phyloP scores from a whole-genome alignment of 1,140 invertebrate species.

The Drosophila gunungcola region DNA sequence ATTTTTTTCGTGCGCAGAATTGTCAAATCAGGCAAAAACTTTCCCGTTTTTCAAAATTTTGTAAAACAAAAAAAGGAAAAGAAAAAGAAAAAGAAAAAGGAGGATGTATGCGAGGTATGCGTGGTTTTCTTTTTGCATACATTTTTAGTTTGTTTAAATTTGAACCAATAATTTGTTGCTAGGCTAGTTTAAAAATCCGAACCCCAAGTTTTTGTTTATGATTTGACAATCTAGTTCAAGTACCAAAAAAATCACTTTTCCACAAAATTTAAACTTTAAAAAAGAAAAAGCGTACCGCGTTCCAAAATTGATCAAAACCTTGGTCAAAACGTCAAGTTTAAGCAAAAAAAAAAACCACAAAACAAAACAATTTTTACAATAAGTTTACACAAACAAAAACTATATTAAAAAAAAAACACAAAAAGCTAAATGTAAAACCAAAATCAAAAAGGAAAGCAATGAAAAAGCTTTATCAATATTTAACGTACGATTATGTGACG shows the following conservation, averaged over 20 bases:
- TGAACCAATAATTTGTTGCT: constrained; percentile 46
- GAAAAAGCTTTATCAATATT: constrained; percentile 58
- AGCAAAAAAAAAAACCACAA: constrained; percentile 39
- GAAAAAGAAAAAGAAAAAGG: constrained; percentile 27
- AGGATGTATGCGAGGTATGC: constrained; percentile 49
- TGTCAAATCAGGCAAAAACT: constrained; percentile 41
- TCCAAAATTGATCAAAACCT: constrained; percentile 45
- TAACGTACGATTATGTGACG: constrained; percentile 79
- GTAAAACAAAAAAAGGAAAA: constrained; percentile 31
- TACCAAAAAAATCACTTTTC: constrained; percentile 47
- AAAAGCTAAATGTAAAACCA: constrained; percentile 50
- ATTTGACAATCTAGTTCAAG: constrained; percentile 40
- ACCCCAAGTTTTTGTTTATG: constrained; percentile 35
- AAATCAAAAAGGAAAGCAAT: constrained; percentile 58
- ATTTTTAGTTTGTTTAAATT: constrained; percentile 46
- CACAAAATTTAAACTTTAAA: constrained; percentile 42
- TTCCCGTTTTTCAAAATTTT: constrained; percentile 47
- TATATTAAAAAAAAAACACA: constrained; percentile 46
- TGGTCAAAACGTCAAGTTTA: constrained; percentile 52
- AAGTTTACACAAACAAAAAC: constrained; percentile 44
- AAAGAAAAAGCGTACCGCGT: constrained; percentile 46
- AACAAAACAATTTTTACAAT: constrained; percentile 47
- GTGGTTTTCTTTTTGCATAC: constrained; percentile 22
- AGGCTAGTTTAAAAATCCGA: constrained; percentile 16
- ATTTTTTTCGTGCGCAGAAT: constrained; percentile 37